Base-by-base conservation (phyloP, 2,113 vertebrate species). In the Chrysochloris asiatica region DNA sequence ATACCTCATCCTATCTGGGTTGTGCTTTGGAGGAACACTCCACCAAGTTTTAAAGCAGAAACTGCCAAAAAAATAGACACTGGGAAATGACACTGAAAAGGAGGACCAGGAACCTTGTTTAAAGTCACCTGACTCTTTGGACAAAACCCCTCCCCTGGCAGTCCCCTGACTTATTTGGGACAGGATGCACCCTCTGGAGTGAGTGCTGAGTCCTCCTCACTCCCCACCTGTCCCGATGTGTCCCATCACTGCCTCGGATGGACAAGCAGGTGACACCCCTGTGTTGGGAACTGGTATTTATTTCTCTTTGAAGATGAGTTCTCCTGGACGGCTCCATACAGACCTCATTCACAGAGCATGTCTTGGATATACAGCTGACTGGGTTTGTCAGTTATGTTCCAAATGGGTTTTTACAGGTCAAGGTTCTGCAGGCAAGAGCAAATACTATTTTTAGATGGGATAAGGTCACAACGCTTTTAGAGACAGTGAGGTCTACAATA, bases 371-470 rank as follows among this genome's bases (percentile, higher is more conserved):
- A 97, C 97, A 97, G 98, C 97, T 98, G 97, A 98, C 98, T 98
- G 97, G 97, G 97, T 92, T 95, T 98, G 98, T 98, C 98, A 98
- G 97, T 98, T 98, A 98, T 98, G 97, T 97, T 98, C 97, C 98
- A 98, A 98, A 98, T 97, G 98, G 98, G 97, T 97, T 98, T 98
- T 98, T 97, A 97, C 97, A 98, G 98, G 98, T 98, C 98, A 98
- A 98, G 97, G 98, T 98, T 98, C 98, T 97, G 95, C 96, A 97
- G 97, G 97, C 97, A 95, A 97, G 97, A 98, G 97, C 97, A 98
- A 97, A 97, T 54, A 93, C 98, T 98, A 98, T 98, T 98, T 98
- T 98, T 98, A 98, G 97, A 95, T 24, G 33, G 96, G 97, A 98
- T 98, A 98, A 98, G 98, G 98, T 98, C 98, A 98, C 96, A 78